Evolutionary conservation across 2,888 invertebrate species (phyloP).

Genomic region (Philereme transversata): DNA sequence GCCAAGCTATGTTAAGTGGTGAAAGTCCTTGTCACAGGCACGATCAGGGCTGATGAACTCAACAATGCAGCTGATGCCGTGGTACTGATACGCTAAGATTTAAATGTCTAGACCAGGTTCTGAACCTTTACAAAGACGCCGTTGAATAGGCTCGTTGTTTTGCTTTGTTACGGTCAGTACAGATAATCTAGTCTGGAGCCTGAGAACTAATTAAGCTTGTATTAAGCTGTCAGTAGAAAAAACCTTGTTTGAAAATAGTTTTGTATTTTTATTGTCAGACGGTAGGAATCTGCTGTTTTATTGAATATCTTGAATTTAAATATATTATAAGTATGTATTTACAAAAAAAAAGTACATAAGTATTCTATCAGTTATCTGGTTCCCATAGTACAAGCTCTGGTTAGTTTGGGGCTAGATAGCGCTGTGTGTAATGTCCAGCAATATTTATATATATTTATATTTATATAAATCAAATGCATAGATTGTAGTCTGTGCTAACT

Average conservation of each 20-base stretch:
- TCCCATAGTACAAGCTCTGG: no score
- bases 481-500: no score
- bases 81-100: constrained; percentile 25
- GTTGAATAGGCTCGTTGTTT: constrained; percentile 2
- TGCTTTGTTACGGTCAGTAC: background rate
- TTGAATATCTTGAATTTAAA: no score
- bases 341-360: no score
- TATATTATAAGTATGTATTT: no score
- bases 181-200: background rate
- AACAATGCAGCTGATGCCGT: constrained; percentile 30
- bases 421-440: no score
- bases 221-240: background rate
- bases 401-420: no score
- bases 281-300: no score
- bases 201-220: background rate
- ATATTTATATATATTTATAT: no score
- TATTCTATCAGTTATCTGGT: no score
- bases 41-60: constrained; percentile 27
- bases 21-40: constrained; percentile 22
- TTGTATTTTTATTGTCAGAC: background rate
- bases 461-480: no score
- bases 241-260: background rate
- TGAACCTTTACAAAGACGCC: constrained; percentile 3
- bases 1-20: constrained; percentile 27
- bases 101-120: constrained; percentile 27